Base-by-base conservation (phyloP, 1,140 invertebrate genomes). In the Brachionus sp. region DNA sequence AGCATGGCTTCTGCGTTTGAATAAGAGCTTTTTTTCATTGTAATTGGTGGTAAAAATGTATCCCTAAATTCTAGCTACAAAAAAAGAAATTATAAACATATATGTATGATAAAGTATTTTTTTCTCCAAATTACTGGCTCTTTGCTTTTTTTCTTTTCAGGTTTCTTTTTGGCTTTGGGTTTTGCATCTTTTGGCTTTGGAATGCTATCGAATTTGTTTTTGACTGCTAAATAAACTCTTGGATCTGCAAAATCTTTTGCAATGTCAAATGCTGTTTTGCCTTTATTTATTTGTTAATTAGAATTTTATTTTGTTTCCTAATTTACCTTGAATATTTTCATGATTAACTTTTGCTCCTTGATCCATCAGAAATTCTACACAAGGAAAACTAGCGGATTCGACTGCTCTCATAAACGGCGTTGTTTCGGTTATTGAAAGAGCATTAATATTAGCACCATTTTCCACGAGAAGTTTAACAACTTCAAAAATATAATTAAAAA, bases 321-420 rank as follows among this genome's bases (percentile, higher is more conserved):
- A 4, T 66, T 29, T 75, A 84, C 88, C 88, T 89, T 84, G 78
- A 84, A 80, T 87, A 57, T 88, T 89, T 84, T 89, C 88, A 12
- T 86, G 87, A 84, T 86, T 86, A n/a, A 89, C 62, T 84, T 86
- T 89, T 25, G 86, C 88, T 9, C 89, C 89, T 42, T 85, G 86
- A 5, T 86, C 80, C 23, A 90, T 87, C 2, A 89, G 85, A 73
- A 84, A 88, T 46, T 88, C 84, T 0, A 89, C 89, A n/a, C 89
- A 85, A 37, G 86, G 83, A 33, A 88, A 85, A 16, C 85, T 85
- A 9, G 88, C 89, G 64, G 87, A 88, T 84, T 90, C 88, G 73
- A 90, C 89, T 35, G 89, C 89, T 77, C 89, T 83, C 25, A 87
- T 89, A 13, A 90, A 85, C 19, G 89, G 88, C 37, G 89, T 89